phyloP scores from a whole-genome alignment of 2,797 vertebrate genomes.

The Periparus ater region DNA sequence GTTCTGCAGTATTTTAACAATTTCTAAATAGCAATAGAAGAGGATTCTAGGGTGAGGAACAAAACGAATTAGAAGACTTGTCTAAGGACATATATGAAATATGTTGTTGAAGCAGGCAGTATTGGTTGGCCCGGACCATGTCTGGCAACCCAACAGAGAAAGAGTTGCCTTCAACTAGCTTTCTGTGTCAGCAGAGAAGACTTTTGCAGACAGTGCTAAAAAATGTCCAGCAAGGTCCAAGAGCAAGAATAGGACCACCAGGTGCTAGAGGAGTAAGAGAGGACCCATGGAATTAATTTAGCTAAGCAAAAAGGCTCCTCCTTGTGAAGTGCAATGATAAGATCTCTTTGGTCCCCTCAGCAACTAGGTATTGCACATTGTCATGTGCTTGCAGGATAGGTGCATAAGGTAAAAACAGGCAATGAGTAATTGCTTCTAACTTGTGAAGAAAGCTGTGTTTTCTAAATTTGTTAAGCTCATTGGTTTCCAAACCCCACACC shows the following conservation, averaged over 20 bases:
- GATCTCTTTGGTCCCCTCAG: neutral
- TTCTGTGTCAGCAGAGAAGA: neutral
- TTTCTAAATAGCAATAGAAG: neutral
- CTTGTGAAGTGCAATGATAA: constrained; percentile 18
- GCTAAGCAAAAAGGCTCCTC: constrained; percentile 35
- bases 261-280: neutral
- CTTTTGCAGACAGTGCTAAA: neutral
- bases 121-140: accelerated
- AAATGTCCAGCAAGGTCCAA: neutral
- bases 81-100: neutral
- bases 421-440: neutral
- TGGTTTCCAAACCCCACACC: neutral
- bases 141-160: neutral
- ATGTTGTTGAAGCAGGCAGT: neutral
- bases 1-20: neutral
- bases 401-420: neutral
- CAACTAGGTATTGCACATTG: neutral
- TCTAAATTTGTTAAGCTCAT: neutral
- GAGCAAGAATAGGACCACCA: neutral
- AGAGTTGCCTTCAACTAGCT: neutral
- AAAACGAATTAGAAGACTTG: neutral
- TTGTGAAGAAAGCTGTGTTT: neutral
- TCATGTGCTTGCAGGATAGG: neutral
- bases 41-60: neutral
- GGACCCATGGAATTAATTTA: neutral